Evolutionary conservation across 2,113 vertebrate genomes (phyloP).

Genomic region (Grammomys surdaster): DNA sequence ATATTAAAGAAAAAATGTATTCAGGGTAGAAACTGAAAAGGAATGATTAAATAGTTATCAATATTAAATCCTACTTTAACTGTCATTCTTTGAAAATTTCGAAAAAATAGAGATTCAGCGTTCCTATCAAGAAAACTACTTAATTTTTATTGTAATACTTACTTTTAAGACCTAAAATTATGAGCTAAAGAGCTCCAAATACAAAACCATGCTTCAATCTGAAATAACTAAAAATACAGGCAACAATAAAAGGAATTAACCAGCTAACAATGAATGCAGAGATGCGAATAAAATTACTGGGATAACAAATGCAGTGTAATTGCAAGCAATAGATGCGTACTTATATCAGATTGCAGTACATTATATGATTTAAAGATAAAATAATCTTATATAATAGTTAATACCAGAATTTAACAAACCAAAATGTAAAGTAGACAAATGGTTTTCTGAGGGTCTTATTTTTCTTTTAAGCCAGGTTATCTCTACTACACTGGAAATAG

Average conservation of each 20-base stretch:
- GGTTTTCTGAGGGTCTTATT: conserved; percentile 30
- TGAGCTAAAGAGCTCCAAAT: not conserved
- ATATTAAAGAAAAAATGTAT: conserved; percentile 46
- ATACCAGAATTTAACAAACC: not conserved
- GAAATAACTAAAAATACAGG: conserved; percentile 3
- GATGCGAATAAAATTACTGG: conserved; percentile 15
- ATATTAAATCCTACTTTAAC: conserved; percentile 52
- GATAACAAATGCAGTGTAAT: not conserved
- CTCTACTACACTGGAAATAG: not conserved
- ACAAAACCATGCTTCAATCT: not conserved
- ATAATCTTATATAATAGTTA: not conserved
- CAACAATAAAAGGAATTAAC: not conserved
- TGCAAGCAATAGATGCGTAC: not conserved
- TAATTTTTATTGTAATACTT: conserved; percentile 54
- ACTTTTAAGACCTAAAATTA: conserved; percentile 47
- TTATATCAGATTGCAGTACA: not conserved
- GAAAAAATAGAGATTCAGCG: conserved; percentile 46
- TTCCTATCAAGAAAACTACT: conserved; percentile 39
- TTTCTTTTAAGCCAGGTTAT: not conserved
- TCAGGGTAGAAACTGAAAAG: not conserved
- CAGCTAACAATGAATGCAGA: conserved; percentile 1
- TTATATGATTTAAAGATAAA: not conserved
- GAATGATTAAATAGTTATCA: conserved; percentile 56
- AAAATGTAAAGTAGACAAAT: not conserved
- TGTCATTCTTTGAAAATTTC: conserved; percentile 43